Conservation (phyloP, 2,113 vertebrate species). For the Oryctolagus cuniculus region DNA sequence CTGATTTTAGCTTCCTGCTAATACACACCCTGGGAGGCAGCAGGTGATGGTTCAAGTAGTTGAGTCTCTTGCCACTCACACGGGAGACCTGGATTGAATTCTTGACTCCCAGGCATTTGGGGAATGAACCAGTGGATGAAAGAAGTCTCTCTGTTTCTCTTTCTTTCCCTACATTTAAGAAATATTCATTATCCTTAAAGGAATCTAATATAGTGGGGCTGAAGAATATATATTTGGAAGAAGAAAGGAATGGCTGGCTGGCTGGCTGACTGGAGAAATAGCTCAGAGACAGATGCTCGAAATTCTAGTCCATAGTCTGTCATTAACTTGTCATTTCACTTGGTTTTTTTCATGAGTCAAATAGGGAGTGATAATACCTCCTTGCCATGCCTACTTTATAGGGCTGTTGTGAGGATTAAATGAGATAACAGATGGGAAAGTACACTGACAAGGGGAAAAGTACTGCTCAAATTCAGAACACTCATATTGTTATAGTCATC, state of each 20-base stretch:
- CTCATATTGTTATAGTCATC: background rate
- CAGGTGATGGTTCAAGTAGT: no score
- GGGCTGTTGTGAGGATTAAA: conserved; percentile 63
- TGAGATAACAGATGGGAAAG: conserved; percentile 66
- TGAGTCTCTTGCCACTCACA: no score
- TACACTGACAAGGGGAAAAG: conserved; percentile 42
- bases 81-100: no score
- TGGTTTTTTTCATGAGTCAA: conserved; percentile 64
- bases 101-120: no score
- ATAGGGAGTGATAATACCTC: conserved; percentile 56
- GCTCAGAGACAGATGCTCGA: conserved; percentile 14
- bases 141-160: no score
- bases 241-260: conserved; percentile 43
- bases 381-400: conserved; percentile 62
- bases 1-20: no score
- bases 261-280: conserved; percentile 25
- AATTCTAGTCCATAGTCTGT: conserved; percentile 47
- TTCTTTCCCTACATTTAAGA: background rate
- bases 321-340: conserved; percentile 63
- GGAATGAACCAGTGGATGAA: no score
- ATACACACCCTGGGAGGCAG: no score
- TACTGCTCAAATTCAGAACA: conserved; percentile 45
- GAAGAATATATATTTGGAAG: conserved; percentile 27
- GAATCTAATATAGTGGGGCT: background rate
- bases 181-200: background rate